Evolutionary conservation across 2,113 vertebrate genomes (phyloP).

Genomic region (Thalassoma bifasciatum): DNA sequence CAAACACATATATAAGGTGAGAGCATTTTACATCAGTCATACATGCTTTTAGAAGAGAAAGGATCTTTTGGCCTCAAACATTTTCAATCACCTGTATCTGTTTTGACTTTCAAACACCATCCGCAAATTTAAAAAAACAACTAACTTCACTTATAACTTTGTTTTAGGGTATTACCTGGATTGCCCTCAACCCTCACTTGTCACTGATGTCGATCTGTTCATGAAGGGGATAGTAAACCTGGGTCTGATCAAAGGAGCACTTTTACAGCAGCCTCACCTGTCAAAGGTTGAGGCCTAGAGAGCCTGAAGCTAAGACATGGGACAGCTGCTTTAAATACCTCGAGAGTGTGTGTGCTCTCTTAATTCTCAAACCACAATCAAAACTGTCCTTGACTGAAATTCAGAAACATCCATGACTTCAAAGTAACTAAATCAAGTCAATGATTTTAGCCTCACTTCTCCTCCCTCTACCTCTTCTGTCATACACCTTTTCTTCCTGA

Average conservation of each 20-base stretch:
- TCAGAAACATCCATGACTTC: neutral
- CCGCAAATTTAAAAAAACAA: too few relatives aligned
- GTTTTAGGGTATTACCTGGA: slow-evolving; percentile 20
- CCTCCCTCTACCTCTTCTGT: neutral
- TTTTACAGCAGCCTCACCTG: slow-evolving; percentile 40
- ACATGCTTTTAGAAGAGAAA: neutral
- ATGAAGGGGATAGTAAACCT: slow-evolving; percentile 32
- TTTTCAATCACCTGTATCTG: too few relatives aligned
- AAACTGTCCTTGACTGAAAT: neutral
- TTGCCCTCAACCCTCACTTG: slow-evolving; percentile 29
- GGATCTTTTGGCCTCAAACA: neutral
- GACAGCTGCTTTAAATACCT: slow-evolving; percentile 26
- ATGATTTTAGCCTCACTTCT: neutral
- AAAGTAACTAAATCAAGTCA: neutral
- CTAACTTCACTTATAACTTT: neutral
- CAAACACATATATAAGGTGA: too few relatives aligned
- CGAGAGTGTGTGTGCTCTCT: neutral
- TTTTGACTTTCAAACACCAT: too few relatives aligned
- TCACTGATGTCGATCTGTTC: slow-evolving; percentile 30
- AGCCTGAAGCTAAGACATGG: slow-evolving; percentile 38
- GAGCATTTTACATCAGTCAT: too few relatives aligned
- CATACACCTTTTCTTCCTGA: neutral
- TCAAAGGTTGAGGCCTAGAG: slow-evolving; percentile 25
- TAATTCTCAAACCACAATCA: too few relatives aligned
- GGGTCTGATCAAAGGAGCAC: slow-evolving; percentile 45